Evolutionary conservation across 2,888 invertebrate genomes (phyloP).

Genomic region (Sesia apiformis): DNA sequence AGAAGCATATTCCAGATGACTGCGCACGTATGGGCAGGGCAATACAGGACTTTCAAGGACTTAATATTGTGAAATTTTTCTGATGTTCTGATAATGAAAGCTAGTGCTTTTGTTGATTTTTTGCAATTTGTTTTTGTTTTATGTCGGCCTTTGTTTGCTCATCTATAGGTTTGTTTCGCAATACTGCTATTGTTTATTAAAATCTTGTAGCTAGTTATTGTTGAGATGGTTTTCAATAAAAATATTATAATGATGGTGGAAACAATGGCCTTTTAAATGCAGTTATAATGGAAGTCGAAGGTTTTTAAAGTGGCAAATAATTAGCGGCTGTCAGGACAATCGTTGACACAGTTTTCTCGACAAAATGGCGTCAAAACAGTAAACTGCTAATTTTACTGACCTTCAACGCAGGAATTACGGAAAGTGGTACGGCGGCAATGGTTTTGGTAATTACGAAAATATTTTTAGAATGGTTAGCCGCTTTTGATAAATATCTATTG

Average conservation of each 20-base stretch:
- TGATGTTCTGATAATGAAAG: no score
- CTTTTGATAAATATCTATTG: no score
- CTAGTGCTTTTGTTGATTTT: not conserved
- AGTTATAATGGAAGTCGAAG: not conserved
- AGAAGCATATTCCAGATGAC: no score
- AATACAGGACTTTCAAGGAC: no score
- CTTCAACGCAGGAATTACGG: not conserved
- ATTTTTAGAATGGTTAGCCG: no score
- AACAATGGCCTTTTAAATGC: not conserved
- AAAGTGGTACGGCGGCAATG: not conserved
- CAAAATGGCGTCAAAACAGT: no score
- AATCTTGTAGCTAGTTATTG: not conserved
- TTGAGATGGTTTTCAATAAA: not conserved
- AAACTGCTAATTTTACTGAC: not conserved
- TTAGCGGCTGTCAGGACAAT: not conserved
- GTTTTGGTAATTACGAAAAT: no score
- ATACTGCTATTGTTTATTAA: not conserved
- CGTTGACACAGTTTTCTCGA: not conserved
- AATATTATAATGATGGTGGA: not conserved
- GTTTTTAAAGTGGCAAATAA: not conserved
- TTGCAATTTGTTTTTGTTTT: no score
- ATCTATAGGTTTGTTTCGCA: not conserved
- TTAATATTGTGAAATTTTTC: no score
- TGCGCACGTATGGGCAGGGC: no score
- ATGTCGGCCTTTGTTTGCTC: not conserved